Percentiles rank a stretch among this genome's conserved stretches.
Evolutionary conservation across 2,113 vertebrate species (phyloP).

Genomic region (Xyrauchen texanus): DNA sequence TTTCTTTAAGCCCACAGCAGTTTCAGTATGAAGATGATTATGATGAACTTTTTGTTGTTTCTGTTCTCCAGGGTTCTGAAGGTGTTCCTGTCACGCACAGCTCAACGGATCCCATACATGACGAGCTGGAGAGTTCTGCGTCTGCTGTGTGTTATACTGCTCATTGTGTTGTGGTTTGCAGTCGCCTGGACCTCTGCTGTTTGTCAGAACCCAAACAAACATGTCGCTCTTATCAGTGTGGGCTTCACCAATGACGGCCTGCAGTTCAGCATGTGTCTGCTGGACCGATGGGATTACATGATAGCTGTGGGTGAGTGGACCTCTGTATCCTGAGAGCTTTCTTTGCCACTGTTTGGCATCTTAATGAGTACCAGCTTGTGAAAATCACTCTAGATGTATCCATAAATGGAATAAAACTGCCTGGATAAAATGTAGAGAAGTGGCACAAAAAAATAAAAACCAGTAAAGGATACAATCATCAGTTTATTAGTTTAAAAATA

Average conservation of each 20-base stretch:
- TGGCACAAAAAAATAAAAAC: too few relatives aligned
- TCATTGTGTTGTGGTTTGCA: slow-evolving; percentile 95
- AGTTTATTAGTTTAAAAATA: too few relatives aligned
- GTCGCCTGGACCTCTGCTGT: slow-evolving; percentile 93
- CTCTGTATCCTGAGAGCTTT: neutral
- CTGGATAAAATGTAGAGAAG: too few relatives aligned
- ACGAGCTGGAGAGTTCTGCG: slow-evolving; percentile 93
- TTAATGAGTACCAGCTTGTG: slow-evolving; percentile 3
- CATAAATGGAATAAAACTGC: neutral
- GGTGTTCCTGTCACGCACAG: slow-evolving; percentile 97
- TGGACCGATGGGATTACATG: slow-evolving; percentile 99
- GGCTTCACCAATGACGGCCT: slow-evolving; percentile 90
- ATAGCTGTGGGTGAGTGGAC: slow-evolving; percentile 89
- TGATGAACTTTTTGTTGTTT: neutral
- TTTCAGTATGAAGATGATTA: neutral
- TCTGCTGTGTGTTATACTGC: slow-evolving; percentile 90
- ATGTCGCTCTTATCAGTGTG: slow-evolving; percentile 86
- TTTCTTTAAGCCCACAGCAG: neutral
- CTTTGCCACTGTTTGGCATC: too few relatives aligned
- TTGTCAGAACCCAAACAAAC: slow-evolving; percentile 89
- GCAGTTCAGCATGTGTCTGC: slow-evolving; percentile 96
- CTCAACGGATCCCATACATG: slow-evolving; percentile 96
- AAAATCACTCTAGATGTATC: neutral
- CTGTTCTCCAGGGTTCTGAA: slow-evolving; percentile 85
- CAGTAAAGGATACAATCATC: too few relatives aligned